These are phyloP conservation scores for Anas capensis DNA, from an alignment of 2,797 vertebrate species.

Conservation along the genomic window DNA sequence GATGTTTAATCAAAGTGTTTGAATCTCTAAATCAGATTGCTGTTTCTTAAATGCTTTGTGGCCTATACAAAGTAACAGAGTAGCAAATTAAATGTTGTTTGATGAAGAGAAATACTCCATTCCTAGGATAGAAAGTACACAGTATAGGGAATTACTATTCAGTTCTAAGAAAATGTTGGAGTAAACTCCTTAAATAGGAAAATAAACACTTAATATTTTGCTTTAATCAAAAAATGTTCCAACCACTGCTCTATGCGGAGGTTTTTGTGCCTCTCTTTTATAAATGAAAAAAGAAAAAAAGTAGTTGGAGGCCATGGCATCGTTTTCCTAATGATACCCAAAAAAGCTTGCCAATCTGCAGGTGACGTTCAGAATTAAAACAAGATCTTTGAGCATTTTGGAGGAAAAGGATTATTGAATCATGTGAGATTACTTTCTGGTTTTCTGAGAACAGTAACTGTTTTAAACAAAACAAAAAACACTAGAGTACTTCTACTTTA, in stretches of 20 bases:
- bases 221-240: not conserved
- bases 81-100: not conserved
- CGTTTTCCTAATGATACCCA: not conserved
- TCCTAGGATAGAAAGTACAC: not conserved
- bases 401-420: not conserved
- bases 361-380: not conserved
- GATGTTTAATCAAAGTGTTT: constrained; percentile 28
- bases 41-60: constrained; percentile 42
- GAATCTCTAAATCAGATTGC: constrained; percentile 52
- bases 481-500: not conserved
- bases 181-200: not conserved
- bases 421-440: not conserved
- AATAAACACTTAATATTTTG: not conserved
- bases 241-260: not conserved
- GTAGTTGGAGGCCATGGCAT: not conserved
- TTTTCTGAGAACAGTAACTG: not conserved
- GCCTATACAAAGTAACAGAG: not conserved
- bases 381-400: not conserved
- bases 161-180: not conserved
- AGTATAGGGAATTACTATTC: not conserved
- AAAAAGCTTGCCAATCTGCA: not conserved
- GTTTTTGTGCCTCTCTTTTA: not conserved
- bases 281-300: not conserved
- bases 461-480: not conserved
- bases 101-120: not conserved